These are phyloP conservation scores for Spizella passerina DNA, from an alignment of 2,797 vertebrate genomes.

Conservation along the genomic window DNA sequence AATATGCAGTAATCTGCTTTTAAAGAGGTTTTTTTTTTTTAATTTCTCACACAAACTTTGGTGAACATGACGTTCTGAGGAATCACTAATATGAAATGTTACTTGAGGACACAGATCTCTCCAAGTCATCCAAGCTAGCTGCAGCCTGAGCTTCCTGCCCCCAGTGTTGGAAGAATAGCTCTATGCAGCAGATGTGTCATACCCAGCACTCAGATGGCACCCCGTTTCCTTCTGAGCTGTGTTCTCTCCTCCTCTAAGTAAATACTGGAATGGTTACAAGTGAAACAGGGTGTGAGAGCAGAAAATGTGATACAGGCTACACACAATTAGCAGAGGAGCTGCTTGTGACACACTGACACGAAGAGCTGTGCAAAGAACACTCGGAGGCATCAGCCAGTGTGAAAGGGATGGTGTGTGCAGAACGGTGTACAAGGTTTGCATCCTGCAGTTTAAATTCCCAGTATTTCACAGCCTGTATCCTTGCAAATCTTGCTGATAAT, in stretches of 20 bases:
- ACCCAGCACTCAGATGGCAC: constrained; percentile 28
- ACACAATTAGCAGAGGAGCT: background rate
- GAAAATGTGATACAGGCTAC: background rate
- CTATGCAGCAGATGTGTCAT: constrained; percentile 11
- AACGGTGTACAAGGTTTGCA: background rate
- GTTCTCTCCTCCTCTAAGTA: constrained; percentile 16
- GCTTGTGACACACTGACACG: background rate
- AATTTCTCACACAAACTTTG: background rate
- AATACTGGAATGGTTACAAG: constrained; percentile 18
- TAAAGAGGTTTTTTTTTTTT: background rate
- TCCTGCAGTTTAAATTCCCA: background rate
- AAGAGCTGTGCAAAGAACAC: background rate
- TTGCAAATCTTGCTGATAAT: background rate
- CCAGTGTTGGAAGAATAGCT: background rate
- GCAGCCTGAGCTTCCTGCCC: constrained; percentile 15
- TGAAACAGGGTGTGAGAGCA: background rate
- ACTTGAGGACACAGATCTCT: constrained; percentile 18
- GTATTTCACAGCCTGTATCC: background rate
- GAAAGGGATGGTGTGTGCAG: background rate
- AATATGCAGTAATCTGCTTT: background rate
- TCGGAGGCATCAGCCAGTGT: background rate
- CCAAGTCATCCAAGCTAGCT: constrained; percentile 20
- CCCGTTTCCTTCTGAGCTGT: background rate
- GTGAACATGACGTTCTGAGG: background rate
- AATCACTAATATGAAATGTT: constrained; percentile 22